Base-by-base conservation (phyloP, 2,113 vertebrate genomes). In the Rallus limicola region DNA sequence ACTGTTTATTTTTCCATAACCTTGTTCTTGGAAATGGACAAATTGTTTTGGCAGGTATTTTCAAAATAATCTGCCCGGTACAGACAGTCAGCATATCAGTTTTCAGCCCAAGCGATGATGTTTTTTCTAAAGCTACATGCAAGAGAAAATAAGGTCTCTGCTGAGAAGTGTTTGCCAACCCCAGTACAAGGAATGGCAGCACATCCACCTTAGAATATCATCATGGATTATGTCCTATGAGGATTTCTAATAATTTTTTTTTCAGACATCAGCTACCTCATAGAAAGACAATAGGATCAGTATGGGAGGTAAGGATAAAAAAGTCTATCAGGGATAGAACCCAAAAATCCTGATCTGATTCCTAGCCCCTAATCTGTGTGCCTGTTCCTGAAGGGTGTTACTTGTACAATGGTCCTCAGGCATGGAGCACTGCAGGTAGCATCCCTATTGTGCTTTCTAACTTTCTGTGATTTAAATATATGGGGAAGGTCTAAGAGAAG, bases 41-140 rank as follows among this genome's bases (percentile, higher is more conserved):
- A 96, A 96, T 95, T 95, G 95, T 97, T 96, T 97, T 96, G 95
- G 96, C 95, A 96, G 93, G 93, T 97, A 93, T 95, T 97, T 96
- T 92, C 93, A 96, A 97, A 96, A 95, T 96, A 97, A 97, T 95
- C 94, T 93, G 63, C 89, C 84, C 4, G 1, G 83, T 91, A 89
- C 81, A 87, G 94, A 93, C 91, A 93, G 95, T 88, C 88, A 95
- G 93, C 81, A 34, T 91, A 96, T 97, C 96, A 76, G 86, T 91
- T 95, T 96, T 92, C 95, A 94, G 76, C 48, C 77, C 16, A 89
- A 95, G 77, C 71, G 81, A 81, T 86, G 82, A 88, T 95, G 70
- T 93, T 96, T 95, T 92, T 91, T 90, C 90, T 95, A 85, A 87
- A 97, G 77, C 95, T 95, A 95, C 74, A 76, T 69, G 48, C 58